Base-by-base conservation (phyloP, 2,797 vertebrate genomes). In the Sciaenops ocellatus region DNA sequence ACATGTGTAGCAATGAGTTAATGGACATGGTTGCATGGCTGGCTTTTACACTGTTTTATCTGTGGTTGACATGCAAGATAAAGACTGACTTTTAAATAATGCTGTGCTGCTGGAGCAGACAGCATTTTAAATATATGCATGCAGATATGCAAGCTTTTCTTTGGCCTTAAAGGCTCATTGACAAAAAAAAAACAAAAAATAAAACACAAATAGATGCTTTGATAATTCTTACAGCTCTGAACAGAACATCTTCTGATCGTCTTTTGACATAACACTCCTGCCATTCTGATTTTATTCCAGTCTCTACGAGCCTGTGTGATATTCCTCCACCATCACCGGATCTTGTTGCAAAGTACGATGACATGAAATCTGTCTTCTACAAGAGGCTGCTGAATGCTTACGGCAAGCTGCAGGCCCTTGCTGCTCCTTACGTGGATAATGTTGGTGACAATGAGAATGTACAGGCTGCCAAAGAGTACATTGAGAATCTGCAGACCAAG, bases 231-330 rank as follows among this genome's bases (percentile, higher is more conserved):
- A 42, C 6, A 18, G n/a, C 3, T 57, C 18, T 54, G 3, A 63
- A 62, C 8, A 50, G 0, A 59, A 52, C 15, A 42, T 28, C 3
- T 64, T 28, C 15, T 18, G 30, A 60, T 42, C 17, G n/a, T 62
- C n/a, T 51, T 67, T 15, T 26, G 13, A 44, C n/a, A 24, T 55
- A 20, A 69, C 11, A 51, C 22, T 63, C 1, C 1, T 41, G 26
- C 16, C 3, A 4, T 63, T 78, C 44, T 74, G 17, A 20, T 84
- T 80, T 67, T n/a, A 1, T 70, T 84, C 26, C 78, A 96, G 95
- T 95, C 73, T 94, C 94, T 2, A 15, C 90, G 85, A 93, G 93
- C 92, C 86, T 96, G 87, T 94, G 94, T 7, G 61, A 87, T 0
- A 0, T 85, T 3, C 78, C 88, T 5, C 0, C 2, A 6, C 95